Evolutionary conservation across 2,888 invertebrate species (phyloP), one percentile per base, ranked within the genome.

Genomic region (Dicyrtomina minuta): DNA sequence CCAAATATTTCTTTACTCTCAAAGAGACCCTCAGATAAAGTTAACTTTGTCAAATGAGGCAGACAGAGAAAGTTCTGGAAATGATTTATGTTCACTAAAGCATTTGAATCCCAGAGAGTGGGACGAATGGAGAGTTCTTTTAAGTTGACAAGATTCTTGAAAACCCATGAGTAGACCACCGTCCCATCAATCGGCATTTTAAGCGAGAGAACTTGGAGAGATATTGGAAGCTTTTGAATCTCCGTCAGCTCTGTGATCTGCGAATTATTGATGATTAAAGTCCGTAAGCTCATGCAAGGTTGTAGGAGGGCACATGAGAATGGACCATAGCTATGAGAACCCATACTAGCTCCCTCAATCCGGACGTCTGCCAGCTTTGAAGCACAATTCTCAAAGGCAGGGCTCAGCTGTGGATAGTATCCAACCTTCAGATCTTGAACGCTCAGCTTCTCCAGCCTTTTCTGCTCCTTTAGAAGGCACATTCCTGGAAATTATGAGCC

Each of bases 11-110:
- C 27, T 24, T 33, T 20, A 15, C 27, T 56, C 26, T 26, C 15
- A 56, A 56, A 56, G 26, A 56, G 56, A 24, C 56, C 56, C 22
- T 56, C 26, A n/a, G 56, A 56, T n/a, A 56, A 56, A n/a, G 20
- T 56, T 8, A 56, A 26, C 26, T 56, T 56, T 13, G 26, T 24
- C 24, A 56, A 26, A 17, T 22, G 26, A n/a, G 56, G 56, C 8
- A 56, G 27, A 33, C 15, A 2, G 2, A 56, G 27, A 33, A 56
- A 33, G 26, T 56, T 56, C 26, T 56, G 20, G 17, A 56, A 56
- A 33, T 26, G 20, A 24, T 26, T 15, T 13, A 56, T 10, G 26
- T 56, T 26, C 24, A 56, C 15, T 10, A 56, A 22, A 12, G 56
- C 56, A 56, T 56, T 56, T 13, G 26, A 13, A 13, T 56, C 27